Base-by-base conservation (phyloP, 2,888 invertebrate species). In the Epinotia brunnichana region DNA sequence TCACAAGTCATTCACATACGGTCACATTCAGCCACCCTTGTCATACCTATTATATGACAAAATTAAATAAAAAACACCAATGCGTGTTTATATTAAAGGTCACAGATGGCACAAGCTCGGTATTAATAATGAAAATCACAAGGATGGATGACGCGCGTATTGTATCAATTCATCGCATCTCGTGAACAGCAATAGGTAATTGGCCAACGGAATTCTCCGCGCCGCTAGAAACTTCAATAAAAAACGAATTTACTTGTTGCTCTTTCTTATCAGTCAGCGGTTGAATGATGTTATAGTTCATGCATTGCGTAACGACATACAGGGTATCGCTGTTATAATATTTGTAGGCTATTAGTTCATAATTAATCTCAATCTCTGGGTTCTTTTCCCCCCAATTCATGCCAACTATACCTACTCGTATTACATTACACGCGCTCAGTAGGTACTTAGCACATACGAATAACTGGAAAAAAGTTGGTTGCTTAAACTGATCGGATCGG, bases 91-190 rank as follows among this genome's bases (percentile, higher is more conserved):
- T 53, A 35, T 62, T 24, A 19, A 64, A 39, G 54, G 53, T 39
- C 19, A 54, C 15, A 19, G 19, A 53, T 21, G 10, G 3, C 19
- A 54, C 21, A 15, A 54, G 39, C 15, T 35, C 19, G 3, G 10
- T 64, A 64, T 54, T 17, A 59, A 39, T 48, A 67, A 67, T 68
- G 57, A 68, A 68, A 59, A 68, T 68, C 48, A 59, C 67, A 59
- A 48, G 59, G 57, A 68, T 48, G 10, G 29, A 56, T 61, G 69
- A 35, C 29, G 59, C 29, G 35, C n/a, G 1, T 21, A 51, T 69
- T 48, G n/a, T 17, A 54, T 69, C 61, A 69, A 59, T 70, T 63
- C 51, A 63, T 62, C 54, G 54, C 51, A 56, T 56, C 44, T 62
- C 62, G 56, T 35, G 44, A 56, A 29, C 44, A 70, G 29, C 15